Conservation (phyloP, 2,113 vertebrate species). For the Pedetes capensis region DNA sequence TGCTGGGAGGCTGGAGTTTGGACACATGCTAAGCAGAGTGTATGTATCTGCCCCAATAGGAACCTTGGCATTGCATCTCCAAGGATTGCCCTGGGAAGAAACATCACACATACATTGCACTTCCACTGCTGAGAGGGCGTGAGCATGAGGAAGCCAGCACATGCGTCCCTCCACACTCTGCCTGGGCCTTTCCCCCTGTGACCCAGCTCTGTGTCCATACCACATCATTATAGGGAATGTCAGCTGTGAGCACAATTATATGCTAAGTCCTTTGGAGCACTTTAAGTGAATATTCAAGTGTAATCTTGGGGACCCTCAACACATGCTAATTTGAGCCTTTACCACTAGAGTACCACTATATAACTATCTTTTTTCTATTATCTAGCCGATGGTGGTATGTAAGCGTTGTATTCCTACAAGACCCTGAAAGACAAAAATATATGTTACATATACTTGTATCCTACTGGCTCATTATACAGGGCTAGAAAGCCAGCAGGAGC, state of each 20-base stretch:
- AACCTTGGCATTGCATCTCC: neutral
- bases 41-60: neutral
- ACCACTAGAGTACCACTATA: neutral
- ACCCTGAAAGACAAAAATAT: neutral
- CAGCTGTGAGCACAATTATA: neutral
- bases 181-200: too few species aligned
- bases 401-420: neutral
- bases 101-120: rapidly evolving
- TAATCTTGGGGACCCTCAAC: neutral
- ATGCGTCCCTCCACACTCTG: neutral
- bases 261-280: neutral
- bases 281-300: neutral
- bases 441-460: neutral
- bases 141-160: neutral
- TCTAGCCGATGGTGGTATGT: neutral
- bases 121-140: neutral
- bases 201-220: neutral
- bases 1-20: neutral
- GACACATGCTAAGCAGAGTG: neutral
- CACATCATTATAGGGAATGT: neutral
- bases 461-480: neutral
- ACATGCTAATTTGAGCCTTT: neutral
- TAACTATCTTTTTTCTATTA: neutral
- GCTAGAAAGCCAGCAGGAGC: neutral
- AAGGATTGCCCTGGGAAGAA: neutral